Base-by-base conservation (phyloP, 2,888 invertebrate species). In the Epinotia ramella region DNA sequence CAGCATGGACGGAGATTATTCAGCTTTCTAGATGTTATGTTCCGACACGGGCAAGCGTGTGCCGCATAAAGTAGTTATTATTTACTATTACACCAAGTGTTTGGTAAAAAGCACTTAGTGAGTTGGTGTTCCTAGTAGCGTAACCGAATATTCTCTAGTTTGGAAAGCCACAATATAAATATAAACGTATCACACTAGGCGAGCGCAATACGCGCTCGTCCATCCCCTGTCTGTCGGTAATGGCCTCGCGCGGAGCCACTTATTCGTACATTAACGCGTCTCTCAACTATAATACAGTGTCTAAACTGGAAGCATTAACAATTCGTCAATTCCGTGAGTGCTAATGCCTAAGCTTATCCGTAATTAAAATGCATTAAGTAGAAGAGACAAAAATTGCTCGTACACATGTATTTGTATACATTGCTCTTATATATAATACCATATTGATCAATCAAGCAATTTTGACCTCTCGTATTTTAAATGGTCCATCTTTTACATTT, bases 401-500 rank as follows among this genome's bases (percentile, higher is more conserved):
- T 84, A 82, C 77, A 78, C 76, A 65, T 73, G 73, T 73, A 74
- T 73, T 76, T 79, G 78, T 69, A 79, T 77, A 65, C 68, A 71
- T 77, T 77, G 73, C 60, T 62, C 78, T 70, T 63, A 62, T 18
- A 78, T 80, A 81, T 85, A 85, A 86, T 69, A 57, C 56, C 18
- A 53, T 56, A 76, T 71, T 73, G 18, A 68, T 53, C 68, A 76
- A 78, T 78, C 80, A 79, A 83, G 83, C 89, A 87, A 89, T 88
- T 88, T 84, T 80, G 79, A 83, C 82, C 83, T 81, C 84, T 84
- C 76, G 83, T 82, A 81, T 81, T 78, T 83, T 82, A 82, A 91
- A 91, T 94, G 94, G 94, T 94, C 94, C 93, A 89, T 92, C 91
- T 93, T 93, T 93, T 92, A 91, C 92, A 86, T 87, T 89, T 91